Evolutionary conservation across 2,888 invertebrate species (phyloP).

Genomic region (Macrophya annulata): DNA sequence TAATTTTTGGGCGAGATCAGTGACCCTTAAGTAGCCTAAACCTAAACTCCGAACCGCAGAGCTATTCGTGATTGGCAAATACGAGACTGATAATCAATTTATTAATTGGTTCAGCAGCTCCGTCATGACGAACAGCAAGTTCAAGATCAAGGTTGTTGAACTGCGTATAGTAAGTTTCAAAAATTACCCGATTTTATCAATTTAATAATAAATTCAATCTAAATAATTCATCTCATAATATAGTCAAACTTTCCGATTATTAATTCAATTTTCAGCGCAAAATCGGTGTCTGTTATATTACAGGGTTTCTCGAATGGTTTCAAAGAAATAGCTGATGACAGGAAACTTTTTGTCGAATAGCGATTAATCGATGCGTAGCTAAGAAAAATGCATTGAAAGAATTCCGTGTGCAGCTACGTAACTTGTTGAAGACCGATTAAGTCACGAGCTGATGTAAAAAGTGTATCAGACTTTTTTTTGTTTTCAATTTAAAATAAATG

Average conservation of each 20-base stretch:
- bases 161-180: constrained; percentile 15
- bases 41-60: constrained; percentile 15
- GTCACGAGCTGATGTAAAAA: neutral
- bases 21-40: constrained; percentile 40
- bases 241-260: neutral
- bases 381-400: neutral
- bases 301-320: neutral
- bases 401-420: neutral
- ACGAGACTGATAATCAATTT: constrained; percentile 56
- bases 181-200: neutral
- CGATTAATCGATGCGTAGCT: too few relatives aligned
- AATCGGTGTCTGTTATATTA: neutral
- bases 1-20: constrained; percentile 50
- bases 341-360: neutral
- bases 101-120: constrained; percentile 52
- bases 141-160: constrained; percentile 47
- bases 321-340: neutral
- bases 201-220: too few relatives aligned
- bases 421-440: neutral
- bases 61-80: constrained; percentile 52
- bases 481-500: neutral
- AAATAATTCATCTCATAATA: too few relatives aligned
- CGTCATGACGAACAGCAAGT: constrained; percentile 35
- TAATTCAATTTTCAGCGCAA: neutral
- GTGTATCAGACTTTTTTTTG: neutral